These are phyloP conservation scores for Acanthisitta chloris DNA, from an alignment of 2,113 vertebrate species.

Conservation along the genomic window DNA sequence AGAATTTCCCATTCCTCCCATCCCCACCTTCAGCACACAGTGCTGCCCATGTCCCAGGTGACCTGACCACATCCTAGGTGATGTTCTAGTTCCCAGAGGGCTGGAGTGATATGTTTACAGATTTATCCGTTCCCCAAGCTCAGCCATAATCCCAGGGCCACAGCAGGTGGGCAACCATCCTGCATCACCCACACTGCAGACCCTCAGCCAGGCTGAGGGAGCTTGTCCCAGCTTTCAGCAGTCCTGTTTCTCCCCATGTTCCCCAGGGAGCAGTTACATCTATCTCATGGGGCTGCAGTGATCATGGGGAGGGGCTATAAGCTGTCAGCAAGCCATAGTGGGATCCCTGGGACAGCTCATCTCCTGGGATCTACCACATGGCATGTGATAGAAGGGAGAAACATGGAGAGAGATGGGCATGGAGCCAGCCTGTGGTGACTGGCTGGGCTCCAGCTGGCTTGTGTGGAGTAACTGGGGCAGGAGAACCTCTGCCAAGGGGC, in stretches of 20 bases:
- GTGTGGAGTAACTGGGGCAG: background rate
- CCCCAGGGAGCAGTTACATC: background rate
- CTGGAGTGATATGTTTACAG: background rate
- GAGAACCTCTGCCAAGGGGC: background rate
- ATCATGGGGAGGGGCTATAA: background rate
- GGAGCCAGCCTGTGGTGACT: background rate
- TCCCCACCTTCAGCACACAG: background rate
- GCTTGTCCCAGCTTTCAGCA: background rate
- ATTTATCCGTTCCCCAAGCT: background rate
- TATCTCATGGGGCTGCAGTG: background rate
- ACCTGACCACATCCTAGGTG: background rate
- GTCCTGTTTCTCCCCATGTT: rapidly evolving
- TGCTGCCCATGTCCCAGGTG: rapidly evolving
- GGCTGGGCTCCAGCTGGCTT: background rate
- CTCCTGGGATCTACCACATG: background rate
- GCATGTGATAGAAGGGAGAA: background rate
- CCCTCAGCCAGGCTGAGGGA: background rate
- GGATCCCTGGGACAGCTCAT: background rate
- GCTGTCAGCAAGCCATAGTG: background rate
- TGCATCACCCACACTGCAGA: background rate
- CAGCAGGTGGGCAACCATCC: background rate
- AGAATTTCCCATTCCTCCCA: background rate
- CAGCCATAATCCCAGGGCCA: background rate
- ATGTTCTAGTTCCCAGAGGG: background rate
- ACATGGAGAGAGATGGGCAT: background rate